Evolutionary conservation across 2,888 invertebrate species (phyloP), one percentile per base, ranked within the genome.

Genomic region (Eustalomyia histrio): DNA sequence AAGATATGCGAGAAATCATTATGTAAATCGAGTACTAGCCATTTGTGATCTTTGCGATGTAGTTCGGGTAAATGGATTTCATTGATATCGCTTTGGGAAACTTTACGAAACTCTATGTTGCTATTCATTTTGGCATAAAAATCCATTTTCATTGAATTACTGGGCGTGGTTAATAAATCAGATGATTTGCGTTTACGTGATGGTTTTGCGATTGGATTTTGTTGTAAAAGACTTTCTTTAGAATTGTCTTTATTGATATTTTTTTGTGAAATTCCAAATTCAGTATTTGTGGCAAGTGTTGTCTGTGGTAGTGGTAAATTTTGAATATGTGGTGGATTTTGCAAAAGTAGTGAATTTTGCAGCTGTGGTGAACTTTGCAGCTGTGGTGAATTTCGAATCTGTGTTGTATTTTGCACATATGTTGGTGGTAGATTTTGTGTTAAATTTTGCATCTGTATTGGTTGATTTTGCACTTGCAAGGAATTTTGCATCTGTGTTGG

Each of bases 1-100:
- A 88, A 90, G 61, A 91, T 89, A 73, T 90, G 90, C 5, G 91
- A 90, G 71, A 90, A 91, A 83, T 91, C 91, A 76, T 88, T 87
- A 17, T 83, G 86, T 3, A 91, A 82, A 55, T 89, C 88, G 2
- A 91, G 81, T 16, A 90, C 88, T 6, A 90, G 85, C 90, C 91
- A 91, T 35, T 88, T 87, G 80, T 90, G 90, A 78, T 89, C 87
- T 1, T 61, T 53, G 50, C 43, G 43, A 4, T 86, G 79, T 2
- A 83, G 65, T 65, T 88, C 87, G 0, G 90, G 90, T 6, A 87
- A 84, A 24, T 86, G 86, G 50, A 90, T 84, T 21, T 88, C 87
- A 2, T 78, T 71, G 16, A 88, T 84, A 35, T 90, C 89, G 1
- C 16, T 29, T n/a, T 85, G 81, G 0, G 82, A 82, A 2, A 89